phyloP scores from a whole-genome alignment of 2,888 invertebrate genomes.

The Campaea margaritaria region DNA sequence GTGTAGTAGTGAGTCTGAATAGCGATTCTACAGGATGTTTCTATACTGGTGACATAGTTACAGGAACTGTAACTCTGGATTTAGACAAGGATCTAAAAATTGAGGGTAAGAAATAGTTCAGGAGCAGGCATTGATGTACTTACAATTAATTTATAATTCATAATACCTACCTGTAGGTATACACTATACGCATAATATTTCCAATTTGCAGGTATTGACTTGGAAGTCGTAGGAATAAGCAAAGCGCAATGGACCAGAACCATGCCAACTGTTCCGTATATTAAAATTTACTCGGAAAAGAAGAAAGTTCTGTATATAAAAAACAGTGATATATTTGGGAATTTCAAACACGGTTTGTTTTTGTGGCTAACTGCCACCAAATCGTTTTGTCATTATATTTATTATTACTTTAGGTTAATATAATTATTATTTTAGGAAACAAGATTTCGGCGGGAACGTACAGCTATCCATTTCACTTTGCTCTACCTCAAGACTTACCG shows the following conservation, averaged over 20 bases:
- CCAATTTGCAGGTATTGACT: slow-evolving; percentile 63
- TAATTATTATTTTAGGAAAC: slow-evolving; percentile 51
- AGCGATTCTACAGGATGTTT: slow-evolving; percentile 67
- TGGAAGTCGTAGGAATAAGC: slow-evolving; percentile 64
- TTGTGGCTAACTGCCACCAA: not conserved
- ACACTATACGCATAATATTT: no score
- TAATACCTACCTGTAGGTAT: not conserved
- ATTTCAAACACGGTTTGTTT: slow-evolving; percentile 47
- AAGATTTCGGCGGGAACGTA: slow-evolving; percentile 60
- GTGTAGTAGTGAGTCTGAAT: slow-evolving; percentile 61
- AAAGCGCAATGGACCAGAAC: slow-evolving; percentile 74
- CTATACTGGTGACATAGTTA: slow-evolving; percentile 74
- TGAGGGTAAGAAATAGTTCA: slow-evolving; percentile 67
- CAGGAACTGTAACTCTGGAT: slow-evolving; percentile 68
- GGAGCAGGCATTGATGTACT: no score
- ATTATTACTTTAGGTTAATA: not conserved
- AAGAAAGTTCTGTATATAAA: slow-evolving; percentile 60
- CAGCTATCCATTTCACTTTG: slow-evolving; percentile 70
- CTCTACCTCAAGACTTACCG: slow-evolving; percentile 67
- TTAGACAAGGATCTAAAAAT: slow-evolving; percentile 64
- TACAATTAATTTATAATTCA: not conserved
- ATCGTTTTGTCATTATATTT: not conserved
- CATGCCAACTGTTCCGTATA: slow-evolving; percentile 68
- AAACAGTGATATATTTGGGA: slow-evolving; percentile 59
- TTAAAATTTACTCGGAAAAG: slow-evolving; percentile 71